Conservation (phyloP, 2,113 vertebrate species). For the Potamarius usumacintae region DNA sequence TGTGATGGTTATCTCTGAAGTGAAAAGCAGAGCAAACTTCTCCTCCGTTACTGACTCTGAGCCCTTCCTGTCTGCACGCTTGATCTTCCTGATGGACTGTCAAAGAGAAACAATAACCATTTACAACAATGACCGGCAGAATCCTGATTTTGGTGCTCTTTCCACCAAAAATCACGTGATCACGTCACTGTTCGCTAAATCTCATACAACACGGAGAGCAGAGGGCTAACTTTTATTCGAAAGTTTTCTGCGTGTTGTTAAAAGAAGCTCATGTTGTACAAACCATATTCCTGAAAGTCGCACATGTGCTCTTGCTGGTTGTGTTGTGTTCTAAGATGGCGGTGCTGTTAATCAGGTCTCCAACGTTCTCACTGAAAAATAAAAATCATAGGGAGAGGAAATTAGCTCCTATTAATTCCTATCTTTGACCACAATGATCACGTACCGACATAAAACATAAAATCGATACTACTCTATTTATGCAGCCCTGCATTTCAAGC, state of each 20-base stretch:
- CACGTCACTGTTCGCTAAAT: neutral
- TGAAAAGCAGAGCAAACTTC: constrained; percentile 92
- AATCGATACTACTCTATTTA: neutral
- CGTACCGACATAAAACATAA: no score
- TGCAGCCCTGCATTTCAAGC: neutral
- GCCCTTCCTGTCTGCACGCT: constrained; percentile 91
- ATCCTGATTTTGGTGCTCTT: neutral
- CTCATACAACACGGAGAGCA: neutral
- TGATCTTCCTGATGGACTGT: constrained; percentile 95
- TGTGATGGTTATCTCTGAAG: constrained; percentile 77
- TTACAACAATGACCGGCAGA: neutral
- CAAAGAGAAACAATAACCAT: neutral
- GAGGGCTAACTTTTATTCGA: neutral
- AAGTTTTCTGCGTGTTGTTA: neutral
- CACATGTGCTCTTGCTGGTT: constrained; percentile 81
- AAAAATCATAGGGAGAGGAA: neutral
- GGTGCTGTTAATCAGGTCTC: constrained; percentile 87
- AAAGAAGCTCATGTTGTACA: neutral
- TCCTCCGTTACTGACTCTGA: constrained; percentile 96
- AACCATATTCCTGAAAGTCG: constrained; percentile 94
- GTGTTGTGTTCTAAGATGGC: constrained; percentile 87
- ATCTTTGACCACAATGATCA: neutral
- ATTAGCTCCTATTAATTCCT: neutral
- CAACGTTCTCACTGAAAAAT: constrained; percentile 83
- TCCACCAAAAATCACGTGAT: neutral